These are phyloP conservation scores for Nasonovia ribisnigri DNA, from an alignment of 2,888 invertebrate genomes.

Conservation along the genomic window DNA sequence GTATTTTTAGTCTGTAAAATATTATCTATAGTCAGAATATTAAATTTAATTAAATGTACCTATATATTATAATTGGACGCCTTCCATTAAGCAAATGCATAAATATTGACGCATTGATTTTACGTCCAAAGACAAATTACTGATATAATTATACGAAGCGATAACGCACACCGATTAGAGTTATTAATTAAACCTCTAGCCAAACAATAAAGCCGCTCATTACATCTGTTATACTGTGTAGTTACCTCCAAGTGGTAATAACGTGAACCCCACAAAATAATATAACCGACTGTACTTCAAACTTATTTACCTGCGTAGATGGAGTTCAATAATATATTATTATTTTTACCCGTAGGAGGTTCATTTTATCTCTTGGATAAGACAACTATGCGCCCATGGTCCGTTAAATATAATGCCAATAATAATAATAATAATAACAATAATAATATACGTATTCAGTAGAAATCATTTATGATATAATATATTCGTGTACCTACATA, in stretches of 20 bases:
- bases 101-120: not conserved
- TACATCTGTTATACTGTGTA: not conserved
- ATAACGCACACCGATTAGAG: not conserved
- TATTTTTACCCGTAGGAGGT: not conserved
- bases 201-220: conserved; percentile 14
- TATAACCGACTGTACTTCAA: not conserved
- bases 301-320: not conserved
- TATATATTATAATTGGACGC: not conserved
- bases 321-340: not conserved
- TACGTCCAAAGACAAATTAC: not conserved
- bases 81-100: not conserved
- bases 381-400: not conserved
- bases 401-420: not conserved
- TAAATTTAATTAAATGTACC: not conserved
- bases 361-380: not conserved
- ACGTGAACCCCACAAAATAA: not conserved
- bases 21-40: not conserved
- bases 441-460: not conserved
- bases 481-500: not conserved
- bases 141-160: not conserved
- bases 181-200: not conserved
- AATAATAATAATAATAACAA: not conserved
- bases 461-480: not conserved
- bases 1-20: not conserved
- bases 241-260: not conserved